Evolutionary conservation across 2,113 vertebrate species (phyloP), one percentile per base, ranked within the genome.

Genomic region (Oenanthe melanoleuca): DNA sequence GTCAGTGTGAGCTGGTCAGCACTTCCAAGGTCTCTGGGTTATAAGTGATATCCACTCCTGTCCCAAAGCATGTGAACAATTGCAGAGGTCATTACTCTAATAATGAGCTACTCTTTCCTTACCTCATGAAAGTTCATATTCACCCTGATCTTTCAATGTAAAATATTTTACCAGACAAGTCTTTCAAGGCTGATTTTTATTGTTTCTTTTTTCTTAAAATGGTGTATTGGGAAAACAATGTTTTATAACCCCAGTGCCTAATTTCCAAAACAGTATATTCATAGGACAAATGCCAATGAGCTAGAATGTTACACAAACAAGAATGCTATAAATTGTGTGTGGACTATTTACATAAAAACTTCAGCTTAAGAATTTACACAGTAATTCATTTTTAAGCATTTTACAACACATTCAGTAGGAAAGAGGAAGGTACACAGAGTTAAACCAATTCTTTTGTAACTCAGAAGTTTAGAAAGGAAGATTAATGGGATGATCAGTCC

Each of bases 181-280:
- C 67, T 84, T 96, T 97, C 44, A 75, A 88, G 92, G 89, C 44
- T 44, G 37, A 81, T 73, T 93, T 70, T 94, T 61, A 14, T 24
- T 69, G n/a, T 16, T 89, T 67, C 31, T 59, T 55, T 80, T 49
- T 57, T 8, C 42, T 77, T 90, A 24, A 89, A 94, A 83, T 78
- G 47, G 72, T 87, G 40, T 60, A 55, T 79, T 95, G 96, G 94
- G 95, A 96, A 96, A 96, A 96, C 94, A 91, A 52, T 93, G 83
- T 96, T 97, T 97, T 97, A 97, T 85, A 94, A 84, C 89, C 75
- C 34, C 6, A 37, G 50, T 93, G 84, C 88, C 38, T 93, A 84
- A 97, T 96, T 97, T 97, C 95, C 93, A 96, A 95, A 96, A 40
- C 82, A 94, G 97, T 97, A 98, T 98, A 89, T 97, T 96, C 80